phyloP scores from a whole-genome alignment of 2,797 vertebrate species.

The Muscicapa striata region DNA sequence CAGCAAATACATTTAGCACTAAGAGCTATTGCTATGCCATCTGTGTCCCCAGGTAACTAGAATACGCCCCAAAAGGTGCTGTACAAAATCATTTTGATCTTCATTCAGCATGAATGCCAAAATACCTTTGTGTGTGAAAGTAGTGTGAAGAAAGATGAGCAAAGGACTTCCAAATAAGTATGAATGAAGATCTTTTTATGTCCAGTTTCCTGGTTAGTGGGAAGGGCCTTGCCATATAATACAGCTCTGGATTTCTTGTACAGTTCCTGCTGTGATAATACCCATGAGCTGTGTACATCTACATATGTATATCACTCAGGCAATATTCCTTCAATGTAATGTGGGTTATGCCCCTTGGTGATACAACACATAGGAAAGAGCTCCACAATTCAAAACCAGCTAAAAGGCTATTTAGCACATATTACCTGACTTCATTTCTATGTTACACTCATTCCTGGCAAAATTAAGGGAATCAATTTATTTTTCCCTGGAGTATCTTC shows the following conservation, averaged over 20 bases:
- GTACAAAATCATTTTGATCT: not conserved
- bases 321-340: not conserved
- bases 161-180: not conserved
- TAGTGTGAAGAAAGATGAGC: not conserved
- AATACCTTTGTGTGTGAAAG: not conserved
- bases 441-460: not conserved
- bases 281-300: not conserved
- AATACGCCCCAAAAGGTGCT: not conserved
- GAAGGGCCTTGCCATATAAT: not conserved
- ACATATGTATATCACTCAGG: not conserved
- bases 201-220: not conserved
- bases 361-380: not conserved
- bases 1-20: conserved; percentile 15
- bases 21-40: not conserved
- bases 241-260: not conserved
- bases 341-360: not conserved
- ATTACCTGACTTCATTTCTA: not conserved
- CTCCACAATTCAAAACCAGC: not conserved
- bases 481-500: not conserved
- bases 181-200: not conserved
- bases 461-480: not conserved
- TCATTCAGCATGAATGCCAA: not conserved
- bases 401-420: not conserved
- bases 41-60: not conserved
- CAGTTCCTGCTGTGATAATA: not conserved